Evolutionary conservation across 2,888 invertebrate species (phyloP).

Genomic region (Melanostoma scalare): DNA sequence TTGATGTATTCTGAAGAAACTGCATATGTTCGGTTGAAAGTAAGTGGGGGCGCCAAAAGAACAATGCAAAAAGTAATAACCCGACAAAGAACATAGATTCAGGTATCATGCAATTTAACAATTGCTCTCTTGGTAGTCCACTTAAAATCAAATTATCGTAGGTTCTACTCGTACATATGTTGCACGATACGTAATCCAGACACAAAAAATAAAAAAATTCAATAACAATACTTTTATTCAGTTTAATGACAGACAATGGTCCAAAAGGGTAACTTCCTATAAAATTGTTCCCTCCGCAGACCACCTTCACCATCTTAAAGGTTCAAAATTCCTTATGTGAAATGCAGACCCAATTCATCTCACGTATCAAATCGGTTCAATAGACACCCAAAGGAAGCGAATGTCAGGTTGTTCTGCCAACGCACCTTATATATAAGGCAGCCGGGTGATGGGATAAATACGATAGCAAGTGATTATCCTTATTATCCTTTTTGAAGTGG

Average conservation of each 20-base stretch:
- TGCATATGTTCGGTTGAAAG: constrained; percentile 18
- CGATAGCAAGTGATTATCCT: constrained; percentile 73
- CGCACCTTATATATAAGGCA: constrained; percentile 68
- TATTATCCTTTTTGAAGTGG: constrained; percentile 73
- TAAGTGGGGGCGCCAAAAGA: constrained; percentile 43
- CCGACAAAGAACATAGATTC: constrained; percentile 45
- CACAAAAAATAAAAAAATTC: constrained; percentile 23
- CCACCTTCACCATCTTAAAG: constrained; percentile 48
- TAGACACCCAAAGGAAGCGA: constrained; percentile 68
- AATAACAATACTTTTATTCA: constrained; percentile 55
- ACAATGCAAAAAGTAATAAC: constrained; percentile 52
- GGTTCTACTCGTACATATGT: constrained; percentile 61
- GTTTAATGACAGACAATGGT: constrained; percentile 64
- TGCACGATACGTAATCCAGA: constrained; percentile 44
- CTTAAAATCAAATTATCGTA: constrained; percentile 70
- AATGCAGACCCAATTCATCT: constrained; percentile 66
- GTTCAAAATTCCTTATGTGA: constrained; percentile 55
- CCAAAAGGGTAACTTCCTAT: constrained; percentile 71
- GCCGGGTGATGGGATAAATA: constrained; percentile 67
- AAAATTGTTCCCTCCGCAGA: constrained; percentile 43
- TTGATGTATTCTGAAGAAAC: constrained; percentile 11
- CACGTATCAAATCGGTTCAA: constrained; percentile 71
- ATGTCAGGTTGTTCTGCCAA: constrained; percentile 65
- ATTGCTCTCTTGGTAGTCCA: constrained; percentile 59
- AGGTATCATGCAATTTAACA: constrained; percentile 64